A percentile compares a stretch with the other conserved stretches of the same genome.
phyloP scores from a whole-genome alignment of 2,113 vertebrate species.

The Pseudorasbora parva region DNA sequence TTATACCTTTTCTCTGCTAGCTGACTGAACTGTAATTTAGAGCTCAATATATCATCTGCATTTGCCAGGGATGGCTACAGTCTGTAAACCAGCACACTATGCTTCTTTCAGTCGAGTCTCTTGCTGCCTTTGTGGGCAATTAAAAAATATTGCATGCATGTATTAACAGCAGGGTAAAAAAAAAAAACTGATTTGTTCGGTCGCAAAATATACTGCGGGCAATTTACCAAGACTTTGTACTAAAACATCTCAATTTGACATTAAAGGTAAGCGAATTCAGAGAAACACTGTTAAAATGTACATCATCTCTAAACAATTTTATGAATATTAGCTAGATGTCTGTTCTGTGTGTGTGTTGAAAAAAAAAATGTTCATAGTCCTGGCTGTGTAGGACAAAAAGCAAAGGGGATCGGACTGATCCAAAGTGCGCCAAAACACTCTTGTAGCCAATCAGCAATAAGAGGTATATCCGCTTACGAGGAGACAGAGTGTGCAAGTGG shows the following conservation, averaged over 20 bases:
- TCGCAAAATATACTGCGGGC: slow-evolving; percentile 57
- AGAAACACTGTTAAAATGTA: no score
- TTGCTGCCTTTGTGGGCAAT: slow-evolving; percentile 48
- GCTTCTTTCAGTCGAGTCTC: slow-evolving; percentile 39
- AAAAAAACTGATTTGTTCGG: slow-evolving; percentile 57
- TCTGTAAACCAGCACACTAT: slow-evolving; percentile 14
- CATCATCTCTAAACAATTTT: no score
- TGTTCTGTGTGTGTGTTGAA: no score
- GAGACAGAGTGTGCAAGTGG: no score
- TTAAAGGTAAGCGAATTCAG: no score
- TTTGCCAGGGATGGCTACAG: slow-evolving; percentile 29
- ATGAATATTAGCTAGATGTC: no score
- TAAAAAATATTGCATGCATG: slow-evolving; percentile 64
- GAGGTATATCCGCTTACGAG: no score
- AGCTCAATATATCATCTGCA: slow-evolving; percentile 27
- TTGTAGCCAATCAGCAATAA: no score
- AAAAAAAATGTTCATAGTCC: no score
- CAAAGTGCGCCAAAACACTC: no score
- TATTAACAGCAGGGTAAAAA: slow-evolving; percentile 63
- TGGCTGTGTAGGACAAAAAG: no score
- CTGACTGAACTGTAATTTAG: slow-evolving; percentile 19
- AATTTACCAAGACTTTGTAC: slow-evolving; percentile 65
- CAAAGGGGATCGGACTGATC: no score
- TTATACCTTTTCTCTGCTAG: neutral
- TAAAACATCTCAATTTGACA: slow-evolving; percentile 37